Conservation (phyloP, 2,888 invertebrate genomes). For the Exephanes ischioxanthus region DNA sequence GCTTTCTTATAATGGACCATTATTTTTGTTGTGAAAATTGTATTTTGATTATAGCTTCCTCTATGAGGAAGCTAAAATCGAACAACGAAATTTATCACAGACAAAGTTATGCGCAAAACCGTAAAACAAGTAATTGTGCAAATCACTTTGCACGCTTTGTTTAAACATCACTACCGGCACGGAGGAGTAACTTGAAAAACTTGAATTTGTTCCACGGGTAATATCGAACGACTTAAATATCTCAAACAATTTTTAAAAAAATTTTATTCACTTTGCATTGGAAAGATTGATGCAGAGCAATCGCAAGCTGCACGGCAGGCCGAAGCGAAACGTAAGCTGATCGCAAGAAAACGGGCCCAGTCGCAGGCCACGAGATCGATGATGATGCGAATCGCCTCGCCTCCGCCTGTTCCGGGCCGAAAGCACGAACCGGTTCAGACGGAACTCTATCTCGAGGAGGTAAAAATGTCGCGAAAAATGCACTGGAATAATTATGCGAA, state of each 20-base stretch:
- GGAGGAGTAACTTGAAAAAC: not conserved
- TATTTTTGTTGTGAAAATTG: no score
- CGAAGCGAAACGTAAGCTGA: constrained; percentile 90
- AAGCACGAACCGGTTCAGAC: constrained; percentile 96
- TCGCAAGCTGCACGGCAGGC: constrained; percentile 87
- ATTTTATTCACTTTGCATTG: constrained; percentile 19
- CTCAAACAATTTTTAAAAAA: no score
- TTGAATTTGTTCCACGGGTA: not conserved
- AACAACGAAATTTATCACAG: no score
- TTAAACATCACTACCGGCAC: not conserved
- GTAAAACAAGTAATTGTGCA: no score
- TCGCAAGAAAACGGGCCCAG: constrained; percentile 90
- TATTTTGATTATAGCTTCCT: no score
- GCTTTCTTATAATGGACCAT: no score
- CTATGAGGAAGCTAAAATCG: no score
- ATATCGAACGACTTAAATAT: not conserved
- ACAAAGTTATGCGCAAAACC: no score
- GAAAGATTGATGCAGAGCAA: constrained; percentile 85
- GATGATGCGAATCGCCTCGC: constrained; percentile 88
- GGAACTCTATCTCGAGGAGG: constrained; percentile 95
- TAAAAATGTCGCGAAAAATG: constrained; percentile 76
- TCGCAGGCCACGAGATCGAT: constrained; percentile 86
- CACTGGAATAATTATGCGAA: not conserved
- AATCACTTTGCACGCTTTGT: no score
- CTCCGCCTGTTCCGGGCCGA: constrained; percentile 93